Percentiles rank a stretch among this genome's conserved stretches.
Conservation (phyloP, 2,797 vertebrate species). For the Lindbergichthys nudifrons region DNA sequence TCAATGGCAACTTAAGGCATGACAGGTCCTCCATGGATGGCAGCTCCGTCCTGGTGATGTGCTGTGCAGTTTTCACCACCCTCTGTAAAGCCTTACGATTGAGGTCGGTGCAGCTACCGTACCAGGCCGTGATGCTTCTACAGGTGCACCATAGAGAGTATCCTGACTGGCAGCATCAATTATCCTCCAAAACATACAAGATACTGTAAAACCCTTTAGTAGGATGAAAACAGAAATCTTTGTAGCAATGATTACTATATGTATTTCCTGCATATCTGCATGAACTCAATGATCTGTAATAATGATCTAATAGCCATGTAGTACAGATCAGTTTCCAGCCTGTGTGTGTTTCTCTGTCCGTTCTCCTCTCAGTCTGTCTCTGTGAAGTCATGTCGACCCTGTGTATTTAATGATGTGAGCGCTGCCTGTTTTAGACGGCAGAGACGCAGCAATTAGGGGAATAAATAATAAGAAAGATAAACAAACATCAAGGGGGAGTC, state of each 20-base stretch:
- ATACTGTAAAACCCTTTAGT: neutral
- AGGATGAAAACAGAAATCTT: neutral
- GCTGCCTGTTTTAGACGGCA: conserved; percentile 67
- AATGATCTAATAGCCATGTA: conserved; percentile 4
- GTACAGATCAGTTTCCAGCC: neutral
- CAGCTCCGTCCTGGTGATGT: too few relatives aligned
- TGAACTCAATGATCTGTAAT: conserved; percentile 7
- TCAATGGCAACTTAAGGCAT: neutral
- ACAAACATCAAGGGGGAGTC: conserved; percentile 85
- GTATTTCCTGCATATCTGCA: neutral
- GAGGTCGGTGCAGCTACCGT: too few relatives aligned
- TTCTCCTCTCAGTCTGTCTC: conserved; percentile 26
- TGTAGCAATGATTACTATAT: neutral
- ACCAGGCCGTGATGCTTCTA: too few relatives aligned
- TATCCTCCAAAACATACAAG: neutral
- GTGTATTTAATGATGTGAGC: conserved; percentile 68
- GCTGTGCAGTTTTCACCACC: too few relatives aligned
- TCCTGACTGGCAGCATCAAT: too few relatives aligned
- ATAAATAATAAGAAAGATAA: conserved; percentile 84
- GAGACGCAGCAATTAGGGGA: conserved; percentile 77
- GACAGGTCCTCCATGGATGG: too few relatives aligned
- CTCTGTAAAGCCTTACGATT: too few relatives aligned
- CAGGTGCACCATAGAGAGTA: too few relatives aligned
- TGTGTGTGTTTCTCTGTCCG: conserved; percentile 41
- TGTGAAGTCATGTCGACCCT: conserved; percentile 48